These are phyloP conservation scores for Lamellibrachia satsuma DNA, from an alignment of 2,888 invertebrate species.

Conservation along the genomic window DNA sequence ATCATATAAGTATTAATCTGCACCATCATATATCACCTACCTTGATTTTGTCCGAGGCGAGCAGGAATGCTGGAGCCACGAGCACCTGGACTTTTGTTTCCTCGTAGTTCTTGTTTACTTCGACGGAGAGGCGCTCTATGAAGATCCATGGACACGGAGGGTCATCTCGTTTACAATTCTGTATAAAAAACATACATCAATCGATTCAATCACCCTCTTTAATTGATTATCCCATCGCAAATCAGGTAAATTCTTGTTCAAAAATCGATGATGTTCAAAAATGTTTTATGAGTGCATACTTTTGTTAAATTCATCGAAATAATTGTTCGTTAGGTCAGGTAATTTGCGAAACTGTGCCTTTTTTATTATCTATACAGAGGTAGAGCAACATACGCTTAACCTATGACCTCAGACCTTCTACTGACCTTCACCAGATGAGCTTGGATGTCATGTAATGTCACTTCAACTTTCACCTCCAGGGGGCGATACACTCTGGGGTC, in stretches of 20 bases:
- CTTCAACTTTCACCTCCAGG: constrained; percentile 88
- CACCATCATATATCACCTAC: constrained; percentile 37
- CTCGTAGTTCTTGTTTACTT: constrained; percentile 92
- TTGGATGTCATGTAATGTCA: constrained; percentile 94
- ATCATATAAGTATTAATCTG: background rate
- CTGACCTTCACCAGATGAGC: constrained; percentile 85
- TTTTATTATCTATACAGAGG: too few species aligned
- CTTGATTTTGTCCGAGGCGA: constrained; percentile 61
- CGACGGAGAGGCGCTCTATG: constrained; percentile 89
- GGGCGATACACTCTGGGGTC: constrained; percentile 90
- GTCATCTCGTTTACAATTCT: constrained; percentile 88
- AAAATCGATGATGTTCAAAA: background rate
- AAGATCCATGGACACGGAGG: constrained; percentile 79
- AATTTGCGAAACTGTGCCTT: background rate
- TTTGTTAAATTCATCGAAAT: background rate
- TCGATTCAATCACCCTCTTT: too few species aligned
- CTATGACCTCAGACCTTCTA: background rate
- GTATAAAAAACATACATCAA: constrained; percentile 20
- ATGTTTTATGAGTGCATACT: background rate
- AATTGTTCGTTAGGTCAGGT: too few species aligned
- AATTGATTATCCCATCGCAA: too few species aligned
- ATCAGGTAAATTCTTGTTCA: too few species aligned
- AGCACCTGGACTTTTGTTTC: constrained; percentile 89
- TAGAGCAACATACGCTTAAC: too few species aligned
- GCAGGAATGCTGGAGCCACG: constrained; percentile 83